A percentile compares a stretch with the other conserved stretches of the same genome.
Evolutionary conservation across 2,888 invertebrate genomes (phyloP).

Genomic region (Dicranocentrus wangi): DNA sequence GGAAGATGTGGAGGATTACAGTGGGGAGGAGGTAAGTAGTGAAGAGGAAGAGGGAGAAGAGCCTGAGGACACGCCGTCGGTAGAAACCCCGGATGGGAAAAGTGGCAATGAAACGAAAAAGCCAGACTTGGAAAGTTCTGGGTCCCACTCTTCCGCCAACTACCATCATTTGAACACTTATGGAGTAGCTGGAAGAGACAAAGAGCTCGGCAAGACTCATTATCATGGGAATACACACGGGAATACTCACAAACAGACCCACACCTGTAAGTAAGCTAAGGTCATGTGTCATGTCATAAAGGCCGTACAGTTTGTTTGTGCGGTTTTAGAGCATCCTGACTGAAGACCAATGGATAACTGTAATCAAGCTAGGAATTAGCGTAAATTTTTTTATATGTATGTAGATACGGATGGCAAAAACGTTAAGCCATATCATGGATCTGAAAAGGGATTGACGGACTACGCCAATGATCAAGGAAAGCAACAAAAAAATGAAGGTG

Average conservation of each 20-base stretch:
- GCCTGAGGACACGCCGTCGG: neutral
- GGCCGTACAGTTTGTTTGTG: no score
- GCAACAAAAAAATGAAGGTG: slow-evolving; percentile 66
- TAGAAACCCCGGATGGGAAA: neutral
- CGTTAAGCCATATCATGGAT: slow-evolving; percentile 69
- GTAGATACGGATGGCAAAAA: slow-evolving; percentile 72
- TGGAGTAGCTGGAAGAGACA: slow-evolving; percentile 48
- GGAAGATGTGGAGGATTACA: slow-evolving; percentile 45
- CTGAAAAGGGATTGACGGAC: slow-evolving; percentile 69
- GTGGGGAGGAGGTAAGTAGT: slow-evolving; percentile 38
- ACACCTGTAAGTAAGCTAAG: no score
- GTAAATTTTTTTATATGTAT: no score
- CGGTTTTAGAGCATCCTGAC: no score
- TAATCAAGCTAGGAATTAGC: no score
- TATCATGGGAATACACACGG: slow-evolving; percentile 69
- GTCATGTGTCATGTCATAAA: no score
- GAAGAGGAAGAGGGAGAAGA: slow-evolving; percentile 36
- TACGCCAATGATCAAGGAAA: slow-evolving; percentile 64
- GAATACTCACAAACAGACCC: slow-evolving; percentile 63
- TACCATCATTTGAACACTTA: slow-evolving; percentile 59
- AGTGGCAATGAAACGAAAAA: slow-evolving; percentile 16
- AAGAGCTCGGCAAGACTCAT: slow-evolving; percentile 64
- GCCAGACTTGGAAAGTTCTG: slow-evolving; percentile 54
- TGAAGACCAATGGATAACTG: no score
- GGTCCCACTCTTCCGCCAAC: slow-evolving; percentile 66